Evolutionary conservation across 2,797 vertebrate species (phyloP).

Genomic region (Helicolenus hilgendorfi): DNA sequence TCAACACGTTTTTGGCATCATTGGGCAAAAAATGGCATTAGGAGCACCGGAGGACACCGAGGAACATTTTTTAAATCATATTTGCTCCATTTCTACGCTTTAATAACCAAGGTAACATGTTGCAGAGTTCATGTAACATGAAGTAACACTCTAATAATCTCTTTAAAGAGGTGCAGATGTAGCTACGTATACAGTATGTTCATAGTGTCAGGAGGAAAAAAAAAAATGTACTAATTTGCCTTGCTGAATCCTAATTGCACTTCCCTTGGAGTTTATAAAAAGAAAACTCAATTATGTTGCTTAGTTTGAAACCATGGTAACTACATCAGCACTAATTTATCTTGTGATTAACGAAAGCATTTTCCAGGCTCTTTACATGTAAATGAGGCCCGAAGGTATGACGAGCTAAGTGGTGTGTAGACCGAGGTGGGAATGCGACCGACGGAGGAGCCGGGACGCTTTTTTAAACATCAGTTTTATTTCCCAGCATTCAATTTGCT

Average conservation of each 20-base stretch:
- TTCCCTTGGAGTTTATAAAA: background rate
- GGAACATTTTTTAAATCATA: no score
- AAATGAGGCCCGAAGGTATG: slow-evolving; percentile 36
- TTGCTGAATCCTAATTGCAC: slow-evolving; percentile 12
- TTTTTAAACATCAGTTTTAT: slow-evolving; percentile 8
- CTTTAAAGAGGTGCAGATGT: slow-evolving; percentile 5
- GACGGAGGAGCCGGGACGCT: background rate
- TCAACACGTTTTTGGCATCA: no score
- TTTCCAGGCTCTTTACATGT: slow-evolving; percentile 24
- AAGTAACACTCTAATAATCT: slow-evolving; percentile 26
- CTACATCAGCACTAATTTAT: slow-evolving; percentile 27
- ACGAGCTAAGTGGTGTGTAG: background rate
- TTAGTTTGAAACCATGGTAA: slow-evolving; percentile 41
- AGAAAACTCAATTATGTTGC: slow-evolving; percentile 29
- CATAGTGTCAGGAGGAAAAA: background rate
- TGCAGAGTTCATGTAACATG: background rate
- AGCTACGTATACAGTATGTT: background rate
- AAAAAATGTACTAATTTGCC: background rate
- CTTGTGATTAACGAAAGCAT: slow-evolving; percentile 32
- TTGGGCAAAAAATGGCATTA: no score
- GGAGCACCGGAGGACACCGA: no score
- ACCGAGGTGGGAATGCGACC: slow-evolving; percentile 20
- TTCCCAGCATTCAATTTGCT: slow-evolving; percentile 11
- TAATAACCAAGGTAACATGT: background rate
- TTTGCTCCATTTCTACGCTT: background rate